Evolutionary conservation across 2,888 invertebrate genomes (phyloP).

Genomic region (Lycia hirtaria): DNA sequence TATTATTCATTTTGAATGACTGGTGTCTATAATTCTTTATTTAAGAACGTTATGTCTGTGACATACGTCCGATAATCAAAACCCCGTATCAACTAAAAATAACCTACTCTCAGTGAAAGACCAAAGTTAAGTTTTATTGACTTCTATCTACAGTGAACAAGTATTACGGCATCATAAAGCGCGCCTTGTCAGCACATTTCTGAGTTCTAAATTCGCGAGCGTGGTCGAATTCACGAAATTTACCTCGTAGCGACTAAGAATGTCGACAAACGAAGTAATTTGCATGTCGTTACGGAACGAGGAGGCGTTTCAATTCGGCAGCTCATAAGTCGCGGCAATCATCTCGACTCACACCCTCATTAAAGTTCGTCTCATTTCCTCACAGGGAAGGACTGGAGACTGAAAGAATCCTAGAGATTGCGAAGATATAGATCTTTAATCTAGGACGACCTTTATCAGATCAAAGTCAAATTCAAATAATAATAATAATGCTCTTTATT

Average conservation of each 20-base stretch:
- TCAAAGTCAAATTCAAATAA: no score
- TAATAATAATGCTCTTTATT: no score
- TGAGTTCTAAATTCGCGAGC: constrained; percentile 3
- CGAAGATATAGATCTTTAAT: no score
- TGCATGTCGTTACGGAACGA: constrained; percentile 59
- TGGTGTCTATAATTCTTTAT: no score
- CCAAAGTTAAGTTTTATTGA: no score
- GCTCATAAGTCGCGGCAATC: constrained; percentile 52
- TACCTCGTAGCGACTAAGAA: constrained; percentile 30
- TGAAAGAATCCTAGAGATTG: no score
- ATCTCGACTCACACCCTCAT: constrained; percentile 51
- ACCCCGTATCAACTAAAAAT: no score
- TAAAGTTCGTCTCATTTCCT: constrained; percentile 49
- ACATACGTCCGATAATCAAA: no score
- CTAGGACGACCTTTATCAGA: no score
- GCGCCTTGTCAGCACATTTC: constrained; percentile 9
- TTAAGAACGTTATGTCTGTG: no score
- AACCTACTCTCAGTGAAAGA: no score
- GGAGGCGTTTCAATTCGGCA: constrained; percentile 57
- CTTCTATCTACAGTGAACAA: not conserved
- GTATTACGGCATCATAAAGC: not conserved
- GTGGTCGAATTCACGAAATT: constrained; percentile 13
- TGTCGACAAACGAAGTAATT: constrained; percentile 51
- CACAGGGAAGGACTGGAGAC: constrained; percentile 28
- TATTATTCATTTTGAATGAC: no score